Evolutionary conservation across 2,113 vertebrate species (phyloP).

Genomic region (Gracilinanus agilis): DNA sequence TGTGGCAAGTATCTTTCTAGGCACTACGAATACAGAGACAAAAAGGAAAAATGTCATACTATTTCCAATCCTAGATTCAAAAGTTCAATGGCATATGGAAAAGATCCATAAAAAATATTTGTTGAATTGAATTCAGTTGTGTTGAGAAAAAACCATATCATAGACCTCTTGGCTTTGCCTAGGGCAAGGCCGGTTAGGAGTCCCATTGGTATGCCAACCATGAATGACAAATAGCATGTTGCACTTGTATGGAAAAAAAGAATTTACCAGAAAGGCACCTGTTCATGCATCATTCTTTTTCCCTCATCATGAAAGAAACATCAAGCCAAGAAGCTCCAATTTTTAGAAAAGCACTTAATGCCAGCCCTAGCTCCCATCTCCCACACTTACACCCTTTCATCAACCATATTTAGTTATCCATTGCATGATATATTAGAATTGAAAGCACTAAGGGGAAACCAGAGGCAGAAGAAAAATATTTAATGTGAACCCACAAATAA

Average conservation of each 20-base stretch:
- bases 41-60: neutral
- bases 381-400: constrained; percentile 74
- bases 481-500: constrained; percentile 66
- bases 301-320: constrained; percentile 54
- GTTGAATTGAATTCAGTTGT: neutral
- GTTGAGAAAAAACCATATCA: neutral
- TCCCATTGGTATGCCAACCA: neutral
- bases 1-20: neutral
- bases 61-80: neutral
- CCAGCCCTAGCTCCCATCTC: constrained; percentile 52
- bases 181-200: neutral
- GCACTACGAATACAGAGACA: neutral
- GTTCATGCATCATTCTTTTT: constrained; percentile 60
- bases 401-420: constrained; percentile 71
- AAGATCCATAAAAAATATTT: neutral
- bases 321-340: constrained; percentile 57
- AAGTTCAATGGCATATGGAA: neutral
- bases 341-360: constrained; percentile 60
- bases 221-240: neutral
- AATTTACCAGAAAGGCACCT: constrained; percentile 54
- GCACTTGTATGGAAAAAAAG: constrained; percentile 19
- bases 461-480: constrained; percentile 74
- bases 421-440: constrained; percentile 73
- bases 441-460: constrained; percentile 60
- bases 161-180: neutral